These are phyloP conservation scores for Pyrrhosoma nymphula DNA, from an alignment of 2,888 invertebrate species.

Conservation along the genomic window DNA sequence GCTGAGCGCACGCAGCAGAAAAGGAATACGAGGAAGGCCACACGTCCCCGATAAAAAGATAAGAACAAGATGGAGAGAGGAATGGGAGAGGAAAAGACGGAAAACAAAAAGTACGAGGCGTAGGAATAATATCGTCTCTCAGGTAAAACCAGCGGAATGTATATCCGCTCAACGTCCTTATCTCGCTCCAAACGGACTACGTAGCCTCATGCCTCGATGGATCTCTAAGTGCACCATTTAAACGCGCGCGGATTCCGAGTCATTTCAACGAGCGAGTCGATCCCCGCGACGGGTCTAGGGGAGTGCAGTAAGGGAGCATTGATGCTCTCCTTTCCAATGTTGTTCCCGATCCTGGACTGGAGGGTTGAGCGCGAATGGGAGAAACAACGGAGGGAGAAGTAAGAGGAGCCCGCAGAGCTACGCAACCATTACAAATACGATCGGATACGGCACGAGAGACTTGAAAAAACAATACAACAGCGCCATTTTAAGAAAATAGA, in stretches of 20 bases:
- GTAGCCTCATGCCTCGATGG: not conserved
- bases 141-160: constrained; percentile 6
- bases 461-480: not conserved
- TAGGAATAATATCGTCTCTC: constrained; percentile 16
- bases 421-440: constrained; percentile 53
- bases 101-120: not conserved
- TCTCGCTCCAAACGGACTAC: constrained; percentile 22
- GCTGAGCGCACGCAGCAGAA: too few relatives aligned
- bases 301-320: not conserved
- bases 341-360: constrained; percentile 4
- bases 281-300: not conserved
- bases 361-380: not conserved
- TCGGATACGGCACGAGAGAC: constrained; percentile 6
- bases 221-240: not conserved
- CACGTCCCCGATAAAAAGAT: constrained; percentile 30
- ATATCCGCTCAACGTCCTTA: constrained; percentile 17
- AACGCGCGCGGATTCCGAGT: constrained; percentile 31
- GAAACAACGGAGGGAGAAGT: not conserved
- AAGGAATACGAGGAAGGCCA: too few relatives aligned
- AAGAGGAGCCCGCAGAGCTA: not conserved
- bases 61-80: not conserved
- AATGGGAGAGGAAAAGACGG: not conserved
- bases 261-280: not conserved
- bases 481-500: constrained; percentile 55
- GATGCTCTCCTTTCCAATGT: not conserved